Evolutionary conservation across 2,888 invertebrate species (phyloP), one percentile per base, ranked within the genome.

Genomic region (Dexiosoma caninum): DNA sequence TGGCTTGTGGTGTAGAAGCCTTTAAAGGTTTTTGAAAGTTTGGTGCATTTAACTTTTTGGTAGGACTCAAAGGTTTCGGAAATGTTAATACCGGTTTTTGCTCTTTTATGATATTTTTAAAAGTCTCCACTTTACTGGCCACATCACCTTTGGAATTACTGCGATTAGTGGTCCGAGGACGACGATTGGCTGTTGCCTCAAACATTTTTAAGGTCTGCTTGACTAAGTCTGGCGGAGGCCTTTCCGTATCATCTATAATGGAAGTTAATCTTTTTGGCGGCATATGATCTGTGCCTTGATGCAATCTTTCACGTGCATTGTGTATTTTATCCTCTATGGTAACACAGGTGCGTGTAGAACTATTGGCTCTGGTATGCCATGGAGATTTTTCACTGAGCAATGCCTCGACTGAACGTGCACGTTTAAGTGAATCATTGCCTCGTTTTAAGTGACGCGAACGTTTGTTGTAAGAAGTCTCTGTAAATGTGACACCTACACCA

Each of bases 141-240:
- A 93, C 93, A 44, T 93, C 93, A 19, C 89, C 89, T 10, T 85
- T 87, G 12, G 87, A 91, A 71, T 87, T 91, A 85, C 85, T 89
- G 85, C 86, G 91, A 85, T 81, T 90, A 78, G 85, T 74, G 4
- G 85, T 89, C n/a, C 93, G 90, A 77, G 90, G 78, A 7, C 88
- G 84, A 1, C 92, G 91, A 83, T 93, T 91, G 10, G 93, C 93
- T 0, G 92, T 91, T 51, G 92, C 92, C 89, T 97, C 97, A 90
- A 97, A 97, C 86, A 96, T 94, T 86, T 94, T 93, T 81, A 96
- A 92, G 12, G 96, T 95, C 79, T 96, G 94, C 85, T 95, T 95
- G 78, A 97, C 97, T 83, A 97, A 93, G 91, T 97, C 97, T 0
- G 95, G 95, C 16, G 97, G 97, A 1, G 97, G 97, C 59, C 96